These are phyloP conservation scores for Neodiprion virginianus DNA, from an alignment of 1,140 invertebrate genomes.

Conservation along the genomic window DNA sequence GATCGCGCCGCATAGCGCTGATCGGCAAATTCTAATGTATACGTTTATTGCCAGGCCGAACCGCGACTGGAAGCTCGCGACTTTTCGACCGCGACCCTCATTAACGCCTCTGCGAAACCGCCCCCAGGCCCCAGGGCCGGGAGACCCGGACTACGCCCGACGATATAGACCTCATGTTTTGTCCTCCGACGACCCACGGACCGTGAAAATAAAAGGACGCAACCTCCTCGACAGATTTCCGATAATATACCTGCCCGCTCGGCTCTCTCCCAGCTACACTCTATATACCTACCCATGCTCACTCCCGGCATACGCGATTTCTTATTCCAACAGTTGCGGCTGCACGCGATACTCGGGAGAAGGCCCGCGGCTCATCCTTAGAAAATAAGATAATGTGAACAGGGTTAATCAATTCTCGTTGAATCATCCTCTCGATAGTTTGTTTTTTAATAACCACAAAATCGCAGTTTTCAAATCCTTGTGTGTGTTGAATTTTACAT, in stretches of 20 bases:
- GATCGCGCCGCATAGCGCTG: slow-evolving; percentile 36
- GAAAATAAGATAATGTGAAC: no score
- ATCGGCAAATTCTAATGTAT: slow-evolving; percentile 58
- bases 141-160: slow-evolving; percentile 13
- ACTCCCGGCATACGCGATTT: neutral
- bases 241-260: slow-evolving; percentile 16
- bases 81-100: slow-evolving; percentile 40
- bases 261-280: neutral
- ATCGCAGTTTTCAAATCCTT: no score
- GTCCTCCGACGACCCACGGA: slow-evolving; percentile 26
- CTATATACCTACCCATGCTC: neutral
- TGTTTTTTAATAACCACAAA: no score
- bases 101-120: slow-evolving; percentile 46
- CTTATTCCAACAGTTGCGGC: neutral
- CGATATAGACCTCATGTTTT: slow-evolving; percentile 55
- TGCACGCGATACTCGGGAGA: no score
- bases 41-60: slow-evolving; percentile 50
- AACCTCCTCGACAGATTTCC: slow-evolving; percentile 15
- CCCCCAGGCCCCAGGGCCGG: neutral
- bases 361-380: no score
- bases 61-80: slow-evolving; percentile 10
- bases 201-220: slow-evolving; percentile 21
- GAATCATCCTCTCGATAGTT: no score
- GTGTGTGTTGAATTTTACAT: no score
- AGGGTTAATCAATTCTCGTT: no score